Base-by-base conservation (phyloP, 2,888 invertebrate genomes). In the Lasioglossum oenotherae region DNA sequence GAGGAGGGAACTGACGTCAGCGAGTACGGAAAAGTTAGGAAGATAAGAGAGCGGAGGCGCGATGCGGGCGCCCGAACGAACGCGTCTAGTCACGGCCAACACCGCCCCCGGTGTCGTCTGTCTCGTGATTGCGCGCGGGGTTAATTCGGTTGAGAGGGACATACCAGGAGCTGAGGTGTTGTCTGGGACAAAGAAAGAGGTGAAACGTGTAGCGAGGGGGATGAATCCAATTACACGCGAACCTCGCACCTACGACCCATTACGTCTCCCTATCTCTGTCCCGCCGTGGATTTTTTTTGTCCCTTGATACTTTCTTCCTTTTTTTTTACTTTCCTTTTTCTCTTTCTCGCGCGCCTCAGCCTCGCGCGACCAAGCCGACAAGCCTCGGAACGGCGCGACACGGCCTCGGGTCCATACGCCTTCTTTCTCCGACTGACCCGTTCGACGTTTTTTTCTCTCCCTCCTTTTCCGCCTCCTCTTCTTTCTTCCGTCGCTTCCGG, bases 181-280 rank as follows among this genome's bases (percentile, higher is more conserved):
- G 77, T 27, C 82, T 44, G 64, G 80, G 81, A 74, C 78, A 76
- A 77, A 74, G 85, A 84, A 86, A 72, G 86, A 80, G 88, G 87
- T 64, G 85, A 86, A 88, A 91, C 89, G 89, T 87, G 89, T 87
- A 87, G 88, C 89, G 83, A 89, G 88, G 92, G 89, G 92, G 92
- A 93, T 93, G 93, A 93, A 94, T 94, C 94, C 93, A 94, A 94
- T 94, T 94, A 94, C 93, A 92, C 90, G 92, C 92, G 92, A 93
- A 92, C 92, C 93, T 93, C 91, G 91, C 93, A 92, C 92, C 92
- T 91, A 92, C 92, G 92, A 91, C 89, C 93, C 92, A 93, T 94
- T 94, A 92, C 92, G 87, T 86, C 82, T 82, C 78, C 75, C 67
- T 87, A 74, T 80, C 38, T 69, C 78, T 27, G 64, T 80, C 53